Evolutionary conservation across 1,140 invertebrate genomes (phyloP), one percentile per base, ranked within the genome.

Genomic region (Papilio machaon): DNA sequence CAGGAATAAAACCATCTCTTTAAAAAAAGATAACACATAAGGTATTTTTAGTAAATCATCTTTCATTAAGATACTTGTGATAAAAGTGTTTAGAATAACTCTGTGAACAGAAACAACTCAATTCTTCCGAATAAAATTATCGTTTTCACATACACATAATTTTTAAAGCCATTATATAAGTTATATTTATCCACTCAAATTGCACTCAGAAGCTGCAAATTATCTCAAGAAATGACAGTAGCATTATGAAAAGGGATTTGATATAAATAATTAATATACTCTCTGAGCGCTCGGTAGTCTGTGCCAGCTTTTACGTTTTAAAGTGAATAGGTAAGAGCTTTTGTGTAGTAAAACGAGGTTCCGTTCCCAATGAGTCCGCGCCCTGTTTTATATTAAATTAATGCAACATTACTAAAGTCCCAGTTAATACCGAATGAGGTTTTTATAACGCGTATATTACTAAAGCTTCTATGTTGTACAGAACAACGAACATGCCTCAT

Each of bases 271-370:
- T 83, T 70, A 80, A 78, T 47, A 49, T 35, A 35, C 73, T 81
- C 84, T 85, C 79, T 83, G 8, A 77, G 35, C 67, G 58, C 35
- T 17, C 13, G 54, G 17, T 86, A 81, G 83, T 87, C 91, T 92
- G 86, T 85, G 77, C 67, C 73, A 79, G 84, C 90, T 91, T 92
- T 92, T 86, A 87, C 87, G 84, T 92, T 90, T 91, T 92, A 92
- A 90, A 92, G 90, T 89, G 89, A 91, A 90, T 89, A 90, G 90
- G 88, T 88, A 82, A 85, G 83, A 82, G 84, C 85, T 85, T 92
- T 92, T 92, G 91, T 92, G 86, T 86, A 87, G 85, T 87, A 83
- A 89, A 91, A 90, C 88, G 89, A 88, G 87, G 84, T 88, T 90
- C 86, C 87, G 83, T 88, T 86, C 85, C 84, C 86, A 90, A 91